A percentile compares a stretch with the other conserved stretches of the same genome.
Conservation (phyloP, 1,140 invertebrate species). For the Uloborus diversus region DNA sequence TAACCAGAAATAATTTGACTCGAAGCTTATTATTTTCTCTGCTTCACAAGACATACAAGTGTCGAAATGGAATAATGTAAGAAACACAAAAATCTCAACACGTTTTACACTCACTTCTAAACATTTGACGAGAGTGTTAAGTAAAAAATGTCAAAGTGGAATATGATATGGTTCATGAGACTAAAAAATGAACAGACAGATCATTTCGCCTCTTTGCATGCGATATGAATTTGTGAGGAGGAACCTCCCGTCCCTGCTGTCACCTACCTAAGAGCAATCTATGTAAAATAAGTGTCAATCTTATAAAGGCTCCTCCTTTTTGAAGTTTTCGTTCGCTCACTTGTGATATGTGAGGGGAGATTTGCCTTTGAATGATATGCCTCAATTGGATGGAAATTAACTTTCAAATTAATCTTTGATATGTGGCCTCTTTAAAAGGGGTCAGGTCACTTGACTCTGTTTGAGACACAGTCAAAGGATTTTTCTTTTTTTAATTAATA, state of each 20-base stretch:
- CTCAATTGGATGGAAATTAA: slow-evolving; percentile 52
- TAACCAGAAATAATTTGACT: slow-evolving; percentile 53
- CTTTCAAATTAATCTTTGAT: slow-evolving; percentile 37
- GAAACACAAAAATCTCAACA: slow-evolving; percentile 50
- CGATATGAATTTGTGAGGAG: slow-evolving; percentile 33
- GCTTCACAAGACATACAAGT: slow-evolving; percentile 53
- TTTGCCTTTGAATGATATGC: slow-evolving; percentile 40
- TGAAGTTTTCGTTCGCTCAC: neutral
- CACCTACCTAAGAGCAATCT: neutral
- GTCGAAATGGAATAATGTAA: slow-evolving; percentile 48
- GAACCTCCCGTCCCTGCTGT: neutral
- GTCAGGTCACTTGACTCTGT: slow-evolving; percentile 1
- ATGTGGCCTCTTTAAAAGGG: slow-evolving; percentile 25
- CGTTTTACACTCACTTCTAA: slow-evolving; percentile 51
- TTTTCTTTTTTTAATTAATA: slow-evolving; percentile 3
- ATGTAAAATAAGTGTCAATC: slow-evolving; percentile 5
- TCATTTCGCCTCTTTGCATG: slow-evolving; percentile 11
- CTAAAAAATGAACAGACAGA: slow-evolving; percentile 41
- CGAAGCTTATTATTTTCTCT: slow-evolving; percentile 41
- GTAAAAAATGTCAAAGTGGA: slow-evolving; percentile 48
- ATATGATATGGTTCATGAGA: slow-evolving; percentile 53
- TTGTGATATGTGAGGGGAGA: slow-evolving; percentile 44
- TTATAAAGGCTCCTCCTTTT: slow-evolving; percentile 30
- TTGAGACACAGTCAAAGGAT: neutral
- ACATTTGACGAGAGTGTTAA: slow-evolving; percentile 47